Evolutionary conservation across 2,113 vertebrate genomes (phyloP).

Genomic region (Bufo bufo): DNA sequence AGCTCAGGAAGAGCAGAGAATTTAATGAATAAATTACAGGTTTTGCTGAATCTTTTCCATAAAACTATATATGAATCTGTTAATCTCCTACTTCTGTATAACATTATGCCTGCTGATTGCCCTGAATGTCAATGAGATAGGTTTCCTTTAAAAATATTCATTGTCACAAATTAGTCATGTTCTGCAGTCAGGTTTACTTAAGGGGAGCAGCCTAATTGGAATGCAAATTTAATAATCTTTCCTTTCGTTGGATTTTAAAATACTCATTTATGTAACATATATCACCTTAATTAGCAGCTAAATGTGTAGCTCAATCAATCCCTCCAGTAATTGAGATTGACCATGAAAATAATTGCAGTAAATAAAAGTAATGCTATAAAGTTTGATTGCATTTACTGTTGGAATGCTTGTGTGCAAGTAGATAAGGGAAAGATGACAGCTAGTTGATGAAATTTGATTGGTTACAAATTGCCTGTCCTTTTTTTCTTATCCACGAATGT

Average conservation of each 20-base stretch:
- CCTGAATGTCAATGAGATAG: too few species aligned
- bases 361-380: not conserved
- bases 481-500: not conserved
- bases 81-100: too few species aligned
- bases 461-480: not conserved
- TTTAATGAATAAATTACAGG: too few species aligned
- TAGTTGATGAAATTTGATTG: not conserved
- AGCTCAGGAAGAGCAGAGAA: too few species aligned
- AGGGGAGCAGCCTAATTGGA: not conserved
- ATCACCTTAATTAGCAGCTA: conserved; percentile 24
- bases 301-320: conserved; percentile 22
- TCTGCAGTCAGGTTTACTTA: not conserved
- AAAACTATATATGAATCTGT: too few species aligned
- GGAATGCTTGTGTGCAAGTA: not conserved
- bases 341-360: conserved; percentile 14
- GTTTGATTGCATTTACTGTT: conserved; percentile 2
- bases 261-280: conserved; percentile 23
- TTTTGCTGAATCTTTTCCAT: too few species aligned
- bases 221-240: conserved; percentile 5
- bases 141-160: not conserved
- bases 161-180: not conserved
- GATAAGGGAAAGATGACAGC: not conserved
- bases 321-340: conserved; percentile 17
- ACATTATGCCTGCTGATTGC: too few species aligned
- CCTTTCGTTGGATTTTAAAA: not conserved